A percentile compares a stretch with the other conserved stretches of the same genome.
Conservation (phyloP, 2,888 invertebrate species). For the Ethmia dodecea region DNA sequence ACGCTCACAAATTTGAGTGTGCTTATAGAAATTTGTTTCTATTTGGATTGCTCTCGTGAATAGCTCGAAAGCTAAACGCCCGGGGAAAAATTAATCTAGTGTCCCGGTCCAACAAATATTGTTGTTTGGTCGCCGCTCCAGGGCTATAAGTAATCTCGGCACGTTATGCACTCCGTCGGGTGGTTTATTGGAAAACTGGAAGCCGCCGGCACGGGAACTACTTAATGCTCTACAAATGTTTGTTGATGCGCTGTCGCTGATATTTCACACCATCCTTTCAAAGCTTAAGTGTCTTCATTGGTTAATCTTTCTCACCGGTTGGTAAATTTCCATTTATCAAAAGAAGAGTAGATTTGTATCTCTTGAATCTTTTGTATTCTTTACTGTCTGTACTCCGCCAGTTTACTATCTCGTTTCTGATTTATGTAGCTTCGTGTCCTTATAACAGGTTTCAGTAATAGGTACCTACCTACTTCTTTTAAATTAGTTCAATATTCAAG, state of each 20-base stretch:
- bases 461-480: too few relatives aligned
- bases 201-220: conserved; percentile 26
- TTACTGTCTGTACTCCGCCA: too few relatives aligned
- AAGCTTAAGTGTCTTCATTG: neutral
- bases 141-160: conserved; percentile 67
- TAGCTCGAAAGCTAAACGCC: conserved; percentile 48
- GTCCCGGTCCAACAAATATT: conserved; percentile 65
- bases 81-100: conserved; percentile 68
- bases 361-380: too few relatives aligned
- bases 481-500: conserved; percentile 53
- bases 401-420: too few relatives aligned
- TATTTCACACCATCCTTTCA: conserved; percentile 13
- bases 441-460: too few relatives aligned
- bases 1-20: too few relatives aligned
- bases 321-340: too few relatives aligned
- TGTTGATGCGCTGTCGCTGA: conserved; percentile 24
- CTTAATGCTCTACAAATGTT: conserved; percentile 26
- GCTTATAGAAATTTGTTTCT: conserved; percentile 2
- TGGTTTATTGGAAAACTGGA: conserved; percentile 66
- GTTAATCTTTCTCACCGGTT: too few relatives aligned
- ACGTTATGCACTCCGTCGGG: conserved; percentile 63
- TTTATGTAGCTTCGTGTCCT: too few relatives aligned
- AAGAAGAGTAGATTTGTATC: too few relatives aligned
- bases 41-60: conserved; percentile 24
- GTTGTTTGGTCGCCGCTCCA: conserved; percentile 59